These are phyloP conservation scores for Panurus biarmicus DNA, from an alignment of 2,113 vertebrate species.

Conservation along the genomic window DNA sequence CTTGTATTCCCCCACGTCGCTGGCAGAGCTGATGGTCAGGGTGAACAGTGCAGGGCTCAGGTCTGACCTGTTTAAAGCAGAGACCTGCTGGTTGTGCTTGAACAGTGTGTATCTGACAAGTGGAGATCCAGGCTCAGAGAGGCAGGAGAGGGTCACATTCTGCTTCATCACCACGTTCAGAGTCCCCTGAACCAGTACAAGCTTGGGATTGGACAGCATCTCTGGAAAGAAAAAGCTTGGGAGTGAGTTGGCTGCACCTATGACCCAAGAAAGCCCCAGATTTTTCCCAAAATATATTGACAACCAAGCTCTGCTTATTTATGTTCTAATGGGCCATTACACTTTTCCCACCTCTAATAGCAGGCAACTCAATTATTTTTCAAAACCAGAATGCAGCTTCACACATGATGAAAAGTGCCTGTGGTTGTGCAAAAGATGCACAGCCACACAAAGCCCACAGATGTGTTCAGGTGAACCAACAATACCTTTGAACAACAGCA, in stretches of 20 bases:
- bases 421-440: neutral
- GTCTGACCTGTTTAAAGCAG: neutral
- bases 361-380: neutral
- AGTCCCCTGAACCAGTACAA: neutral
- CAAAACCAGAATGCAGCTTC: neutral
- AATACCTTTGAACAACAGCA: neutral
- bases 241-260: neutral
- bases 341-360: neutral
- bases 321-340: neutral
- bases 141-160: constrained; percentile 54
- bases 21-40: constrained; percentile 30
- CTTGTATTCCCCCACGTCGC: constrained; percentile 60
- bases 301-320: neutral
- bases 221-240: neutral
- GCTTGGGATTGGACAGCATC: neutral
- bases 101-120: constrained; percentile 59
- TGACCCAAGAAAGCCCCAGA: neutral
- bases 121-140: neutral
- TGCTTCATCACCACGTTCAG: constrained; percentile 9
- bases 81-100: neutral
- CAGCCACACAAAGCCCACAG: neutral
- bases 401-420: neutral
- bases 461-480: neutral
- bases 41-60: neutral
- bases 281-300: neutral